phyloP scores from a whole-genome alignment of 2,888 invertebrate genomes.

The Tetanocera ferruginea region DNA sequence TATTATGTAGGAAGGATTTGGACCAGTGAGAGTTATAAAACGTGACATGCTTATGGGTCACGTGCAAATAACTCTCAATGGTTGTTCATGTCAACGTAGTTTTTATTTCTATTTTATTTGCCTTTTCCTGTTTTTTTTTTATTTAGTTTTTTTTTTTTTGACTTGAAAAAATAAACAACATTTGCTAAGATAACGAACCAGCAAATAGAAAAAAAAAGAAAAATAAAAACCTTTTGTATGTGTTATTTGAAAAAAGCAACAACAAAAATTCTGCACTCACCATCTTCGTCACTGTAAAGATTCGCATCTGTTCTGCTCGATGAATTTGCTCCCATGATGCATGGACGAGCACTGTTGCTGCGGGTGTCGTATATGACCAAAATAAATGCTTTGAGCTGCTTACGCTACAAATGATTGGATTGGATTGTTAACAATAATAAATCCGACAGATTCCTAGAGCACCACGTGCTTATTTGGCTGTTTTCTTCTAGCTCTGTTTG shows the following conservation, averaged over 20 bases:
- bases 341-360: conserved; percentile 28
- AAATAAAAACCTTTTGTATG: background rate
- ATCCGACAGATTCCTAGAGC: too few relatives aligned
- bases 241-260: too few relatives aligned
- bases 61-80: background rate
- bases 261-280: conserved; percentile 60
- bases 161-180: background rate
- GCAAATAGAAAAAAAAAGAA: background rate
- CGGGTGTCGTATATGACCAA: too few relatives aligned
- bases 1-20: too few relatives aligned
- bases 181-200: background rate
- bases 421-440: too few relatives aligned
- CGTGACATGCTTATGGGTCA: background rate
- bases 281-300: conserved; percentile 68
- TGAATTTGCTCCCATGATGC: conserved; percentile 68
- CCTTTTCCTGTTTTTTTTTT: too few relatives aligned
- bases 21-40: background rate
- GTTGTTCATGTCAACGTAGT: background rate
- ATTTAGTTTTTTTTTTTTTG: background rate
- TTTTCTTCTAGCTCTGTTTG: too few relatives aligned
- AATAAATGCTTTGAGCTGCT: too few relatives aligned
- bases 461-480: too few relatives aligned
- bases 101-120: too few relatives aligned
- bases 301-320: conserved; percentile 67
- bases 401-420: too few relatives aligned